Base-by-base conservation (phyloP, 2,113 vertebrate species). In the Myotis lucifugus region DNA sequence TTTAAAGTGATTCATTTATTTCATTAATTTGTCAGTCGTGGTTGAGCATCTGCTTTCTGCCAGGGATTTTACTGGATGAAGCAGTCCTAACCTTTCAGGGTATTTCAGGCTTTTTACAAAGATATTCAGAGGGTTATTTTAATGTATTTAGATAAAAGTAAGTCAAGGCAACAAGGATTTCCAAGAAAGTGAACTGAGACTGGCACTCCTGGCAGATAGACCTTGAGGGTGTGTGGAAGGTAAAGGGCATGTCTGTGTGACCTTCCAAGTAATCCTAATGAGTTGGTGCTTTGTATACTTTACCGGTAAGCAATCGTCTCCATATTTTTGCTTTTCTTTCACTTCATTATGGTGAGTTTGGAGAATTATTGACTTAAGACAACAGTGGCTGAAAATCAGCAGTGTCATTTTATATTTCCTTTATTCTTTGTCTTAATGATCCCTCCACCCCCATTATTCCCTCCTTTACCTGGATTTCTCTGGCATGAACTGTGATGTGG, bases 401-500 rank as follows among this genome's bases (percentile, higher is more conserved):
- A 21, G 8, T 11, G 11, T 42, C 50, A 37, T 37, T 93, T 83
- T 6, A 1, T 85, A 46, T 64, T 87, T 95, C 69, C 48, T 90
- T 91, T 83, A 87, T 82, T n/a, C 29, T 95, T 7, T 56, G 14
- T 74, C 27, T 84, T 73, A 90, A 84, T 70, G 64, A 54, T 74
- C 79, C 8, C 59, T 67, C 90, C 0, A 1, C 52, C 17, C 79
- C 1, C 19, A 46, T 73, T 46, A 78, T 85, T 70, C 76, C 27
- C 37, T 90, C n/a, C 42, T 96, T n/a, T 54, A 78, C 73, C 37
- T 12, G 29, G 84, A 52, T 90, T 93, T 96, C 34, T 95, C 23
- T 90, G 88, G 40, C 64, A 67, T 88, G 95, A 96, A 96, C 97
- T 82, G 93, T 81, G 95, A 77, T 3, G 1, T 66, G 88, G 83